phyloP scores from a whole-genome alignment of 2,888 invertebrate species.

The Carpatolechia fugitivella region DNA sequence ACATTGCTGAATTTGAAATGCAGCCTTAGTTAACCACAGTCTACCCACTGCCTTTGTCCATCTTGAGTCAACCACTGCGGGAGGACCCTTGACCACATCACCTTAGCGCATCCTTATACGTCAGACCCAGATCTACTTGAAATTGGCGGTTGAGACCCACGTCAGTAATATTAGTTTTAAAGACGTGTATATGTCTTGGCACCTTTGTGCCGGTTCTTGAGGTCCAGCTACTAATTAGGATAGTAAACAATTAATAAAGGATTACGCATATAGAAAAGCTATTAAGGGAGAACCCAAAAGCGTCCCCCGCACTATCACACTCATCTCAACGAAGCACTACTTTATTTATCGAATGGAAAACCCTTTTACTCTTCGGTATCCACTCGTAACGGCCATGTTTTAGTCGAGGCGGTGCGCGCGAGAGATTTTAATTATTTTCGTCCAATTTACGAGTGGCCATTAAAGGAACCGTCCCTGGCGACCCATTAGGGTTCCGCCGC shows the following conservation, averaged over 20 bases:
- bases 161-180: not conserved
- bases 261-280: too few relatives aligned
- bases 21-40: not conserved
- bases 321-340: slow-evolving; percentile 40
- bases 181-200: not conserved
- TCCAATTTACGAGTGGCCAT: slow-evolving; percentile 77
- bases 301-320: slow-evolving; percentile 11
- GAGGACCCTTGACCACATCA: not conserved
- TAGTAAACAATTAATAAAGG: too few relatives aligned
- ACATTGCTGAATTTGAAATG: not conserved
- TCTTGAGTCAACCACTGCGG: not conserved
- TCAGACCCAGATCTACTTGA: not conserved
- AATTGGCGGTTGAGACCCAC: not conserved
- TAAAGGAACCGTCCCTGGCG: slow-evolving; percentile 71
- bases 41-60: not conserved
- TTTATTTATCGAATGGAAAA: slow-evolving; percentile 70
- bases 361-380: slow-evolving; percentile 64
- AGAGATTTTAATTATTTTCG: slow-evolving; percentile 78
- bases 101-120: not conserved
- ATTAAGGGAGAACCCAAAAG: not conserved
- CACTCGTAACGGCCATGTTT: slow-evolving; percentile 70
- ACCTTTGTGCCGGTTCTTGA: not conserved
- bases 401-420: slow-evolving; percentile 61
- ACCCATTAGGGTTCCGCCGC: slow-evolving; percentile 67
- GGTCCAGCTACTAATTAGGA: too few relatives aligned